Conservation (phyloP, 2,888 invertebrate species). For the Drosophila mercatorum region DNA sequence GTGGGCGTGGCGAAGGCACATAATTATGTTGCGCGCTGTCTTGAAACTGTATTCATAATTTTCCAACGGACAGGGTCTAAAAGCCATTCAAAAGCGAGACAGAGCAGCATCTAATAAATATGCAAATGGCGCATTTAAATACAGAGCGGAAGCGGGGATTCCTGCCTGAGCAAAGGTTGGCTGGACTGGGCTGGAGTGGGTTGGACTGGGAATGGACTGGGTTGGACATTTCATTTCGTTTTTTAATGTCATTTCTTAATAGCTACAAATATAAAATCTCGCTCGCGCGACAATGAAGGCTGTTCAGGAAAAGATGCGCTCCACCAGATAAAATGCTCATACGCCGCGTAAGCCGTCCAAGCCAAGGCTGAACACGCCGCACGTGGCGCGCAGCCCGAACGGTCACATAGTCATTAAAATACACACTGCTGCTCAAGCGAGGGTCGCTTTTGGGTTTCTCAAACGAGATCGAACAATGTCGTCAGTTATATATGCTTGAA, state of each 20-base stretch:
- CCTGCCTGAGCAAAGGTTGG: conserved; percentile 7
- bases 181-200: not conserved
- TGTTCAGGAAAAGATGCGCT: conserved; percentile 54
- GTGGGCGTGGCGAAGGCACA: conserved; percentile 32
- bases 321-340: conserved; percentile 67
- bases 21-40: conserved; percentile 80
- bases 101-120: conserved; percentile 73
- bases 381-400: conserved; percentile 42
- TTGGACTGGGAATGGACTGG: too few relatives aligned
- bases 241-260: conserved; percentile 79
- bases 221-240: conserved; percentile 40
- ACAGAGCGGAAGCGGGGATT: conserved; percentile 33
- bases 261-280: conserved; percentile 74
- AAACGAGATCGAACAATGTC: not conserved
- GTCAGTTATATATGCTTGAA: too few relatives aligned
- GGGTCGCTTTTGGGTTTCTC: conserved; percentile 12
- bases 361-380: conserved; percentile 60
- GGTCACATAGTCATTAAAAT: conserved; percentile 72
- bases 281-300: conserved; percentile 1
- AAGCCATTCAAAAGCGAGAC: conserved; percentile 31
- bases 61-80: conserved; percentile 31
- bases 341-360: conserved; percentile 67
- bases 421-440: conserved; percentile 33
- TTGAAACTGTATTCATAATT: conserved; percentile 75
- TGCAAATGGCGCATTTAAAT: conserved; percentile 79